A percentile compares a stretch with the other conserved stretches of the same genome.
Conservation (phyloP, 2,797 vertebrate species). For the Coregonus ussuriensis region DNA sequence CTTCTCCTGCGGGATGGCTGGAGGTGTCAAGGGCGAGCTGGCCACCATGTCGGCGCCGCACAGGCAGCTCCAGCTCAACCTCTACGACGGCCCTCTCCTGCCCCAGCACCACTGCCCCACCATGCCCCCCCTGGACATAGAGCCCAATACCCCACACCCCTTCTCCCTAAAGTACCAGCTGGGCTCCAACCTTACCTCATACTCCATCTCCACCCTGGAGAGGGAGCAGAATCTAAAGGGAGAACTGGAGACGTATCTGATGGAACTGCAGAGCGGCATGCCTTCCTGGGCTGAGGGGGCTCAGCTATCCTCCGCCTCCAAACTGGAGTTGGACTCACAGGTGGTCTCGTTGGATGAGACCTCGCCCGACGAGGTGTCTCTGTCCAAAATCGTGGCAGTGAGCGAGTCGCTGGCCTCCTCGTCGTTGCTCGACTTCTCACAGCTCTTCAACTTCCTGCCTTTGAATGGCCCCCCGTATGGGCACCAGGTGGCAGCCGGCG, state of each 20-base stretch:
- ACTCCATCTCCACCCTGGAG: conserved; percentile 85
- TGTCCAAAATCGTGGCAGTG: conserved; percentile 86
- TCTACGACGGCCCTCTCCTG: conserved; percentile 81
- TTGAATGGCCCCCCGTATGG: conserved; percentile 91
- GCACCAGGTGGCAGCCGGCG: conserved; percentile 76
- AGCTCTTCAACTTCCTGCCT: conserved; percentile 97
- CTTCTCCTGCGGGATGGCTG: conserved; percentile 77
- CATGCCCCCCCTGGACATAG: conserved; percentile 86
- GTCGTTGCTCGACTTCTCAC: conserved; percentile 94
- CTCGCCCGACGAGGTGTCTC: conserved; percentile 76
- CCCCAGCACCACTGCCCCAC: conserved; percentile 84
- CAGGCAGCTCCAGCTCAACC: conserved; percentile 85
- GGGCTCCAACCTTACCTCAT: conserved; percentile 97
- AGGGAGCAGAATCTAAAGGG: conserved; percentile 92
- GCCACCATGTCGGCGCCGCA: conserved; percentile 81
- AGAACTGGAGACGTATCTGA: conserved; percentile 96
- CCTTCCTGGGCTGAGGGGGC: conserved; percentile 84
- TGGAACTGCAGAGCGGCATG: conserved; percentile 91
- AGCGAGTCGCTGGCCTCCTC: conserved; percentile 87
- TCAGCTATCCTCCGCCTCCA: conserved; percentile 81
- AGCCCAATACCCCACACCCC: conserved; percentile 81
- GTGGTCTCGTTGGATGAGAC: conserved; percentile 79
- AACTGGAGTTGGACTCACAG: conserved; percentile 84
- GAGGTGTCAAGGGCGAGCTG: conserved; percentile 89
- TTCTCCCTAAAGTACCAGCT: conserved; percentile 91